Evolutionary conservation across 2,888 invertebrate species (phyloP), one percentile per base, ranked within the genome.

Genomic region (Campopleginae sp.): DNA sequence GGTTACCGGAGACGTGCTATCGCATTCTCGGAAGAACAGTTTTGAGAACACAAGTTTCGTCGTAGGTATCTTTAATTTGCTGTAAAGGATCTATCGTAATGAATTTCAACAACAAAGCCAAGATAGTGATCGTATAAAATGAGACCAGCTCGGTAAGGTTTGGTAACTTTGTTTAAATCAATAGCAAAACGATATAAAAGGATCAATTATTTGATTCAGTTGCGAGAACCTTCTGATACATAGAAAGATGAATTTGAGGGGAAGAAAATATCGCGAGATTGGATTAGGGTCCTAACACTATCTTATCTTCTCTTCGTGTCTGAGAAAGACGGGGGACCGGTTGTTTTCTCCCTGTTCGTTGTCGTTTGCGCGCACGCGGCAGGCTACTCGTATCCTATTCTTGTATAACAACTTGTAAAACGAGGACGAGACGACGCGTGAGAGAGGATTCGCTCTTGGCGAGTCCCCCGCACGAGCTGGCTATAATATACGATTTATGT

Each of bases 321-420:
- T 42, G 63, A 71, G 63, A 63, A 51, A 23, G 63, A n/a, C 38
- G 58, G 33, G 17, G 27, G 70, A 19, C 33, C n/a, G 70, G n/a
- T 71, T 66, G 65, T 74, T 63, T 48, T 76, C 51, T 82, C 27
- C 80, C 68, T 23, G 71, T 76, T 23, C 63, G 61, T 2, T 27
- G 75, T 68, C 44, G 61, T 44, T 70, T 68, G 46, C 80, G 77
- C 85, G 80, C 86, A 82, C 86, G 87, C 84, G 86, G 87, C 86
- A 86, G 87, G 87, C 86, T 85, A 12, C 82, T 87, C 87, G 86
- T 85, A 84, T 77, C 88, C 89, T 88, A 88, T 88, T 88, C 90
- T 92, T 93, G 93, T 93, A 93, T 91, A 93, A 93, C 93, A 92
- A 91, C 93, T 92, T 92, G 93, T 93, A 92, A 91, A 93, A 93